A percentile compares a stretch with the other conserved stretches of the same genome.
Conservation (phyloP, 2,797 vertebrate species). For the Xyrichtys novacula region DNA sequence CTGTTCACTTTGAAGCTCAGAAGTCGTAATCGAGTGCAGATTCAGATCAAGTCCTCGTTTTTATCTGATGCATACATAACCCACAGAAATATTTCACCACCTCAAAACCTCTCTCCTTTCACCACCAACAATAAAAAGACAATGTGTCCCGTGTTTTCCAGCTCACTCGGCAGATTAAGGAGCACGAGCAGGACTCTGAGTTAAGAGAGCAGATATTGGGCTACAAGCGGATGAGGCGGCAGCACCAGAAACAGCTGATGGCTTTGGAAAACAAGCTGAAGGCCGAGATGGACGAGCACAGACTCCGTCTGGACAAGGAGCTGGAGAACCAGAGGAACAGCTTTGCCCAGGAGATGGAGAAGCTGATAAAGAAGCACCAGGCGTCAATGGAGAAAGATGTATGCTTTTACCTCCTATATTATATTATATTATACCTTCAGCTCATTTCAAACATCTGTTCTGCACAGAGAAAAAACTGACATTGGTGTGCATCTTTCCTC, state of each 20-base stretch:
- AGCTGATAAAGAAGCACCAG: slow-evolving; percentile 98
- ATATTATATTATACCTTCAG: slow-evolving; percentile 1
- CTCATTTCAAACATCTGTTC: background rate
- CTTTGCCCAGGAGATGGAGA: slow-evolving; percentile 98
- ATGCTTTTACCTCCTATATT: slow-evolving; percentile 43
- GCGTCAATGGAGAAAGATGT: slow-evolving; percentile 99
- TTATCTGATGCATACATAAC: background rate
- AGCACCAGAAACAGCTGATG: slow-evolving; percentile 99
- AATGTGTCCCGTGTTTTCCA: slow-evolving; percentile 65
- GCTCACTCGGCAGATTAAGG: slow-evolving; percentile 99
- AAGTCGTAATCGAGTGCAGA: too few relatives aligned
- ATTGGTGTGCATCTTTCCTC: slow-evolving; percentile 11
- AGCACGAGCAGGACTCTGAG: slow-evolving; percentile 98
- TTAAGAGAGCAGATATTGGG: slow-evolving; percentile 98
- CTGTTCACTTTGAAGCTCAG: slow-evolving; percentile 6
- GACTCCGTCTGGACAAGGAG: slow-evolving; percentile 98
- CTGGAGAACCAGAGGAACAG: slow-evolving; percentile 97
- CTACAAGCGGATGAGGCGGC: slow-evolving; percentile 98
- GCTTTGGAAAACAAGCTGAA: slow-evolving; percentile 98
- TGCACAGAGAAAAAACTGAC: slow-evolving; percentile 1
- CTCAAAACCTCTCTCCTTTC: background rate
- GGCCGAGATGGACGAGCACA: slow-evolving; percentile 98
- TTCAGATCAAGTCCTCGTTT: too few relatives aligned
- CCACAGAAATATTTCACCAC: background rate
- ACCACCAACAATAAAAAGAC: background rate